Evolutionary conservation across 1,140 invertebrate genomes (phyloP).

Genomic region (Aricia agestis): DNA sequence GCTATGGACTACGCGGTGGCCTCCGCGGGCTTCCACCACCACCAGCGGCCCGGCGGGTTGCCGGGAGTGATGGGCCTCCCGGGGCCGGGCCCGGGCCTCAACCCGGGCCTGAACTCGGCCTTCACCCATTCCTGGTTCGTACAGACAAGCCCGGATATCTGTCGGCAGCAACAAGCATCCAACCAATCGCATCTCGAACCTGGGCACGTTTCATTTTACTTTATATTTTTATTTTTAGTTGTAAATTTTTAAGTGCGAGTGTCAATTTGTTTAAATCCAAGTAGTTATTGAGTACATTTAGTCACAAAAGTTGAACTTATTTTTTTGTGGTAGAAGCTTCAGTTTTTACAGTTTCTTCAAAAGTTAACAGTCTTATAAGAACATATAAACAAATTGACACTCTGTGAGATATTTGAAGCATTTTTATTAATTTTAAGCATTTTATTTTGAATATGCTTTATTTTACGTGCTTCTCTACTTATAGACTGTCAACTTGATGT

Average conservation of each 20-base stretch:
- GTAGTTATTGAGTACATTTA: not conserved
- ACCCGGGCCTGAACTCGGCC: constrained; percentile 76
- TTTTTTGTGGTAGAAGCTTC: not conserved
- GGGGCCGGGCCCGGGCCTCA: constrained; percentile 70
- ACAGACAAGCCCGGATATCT: constrained; percentile 88
- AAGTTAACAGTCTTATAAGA: too few species aligned
- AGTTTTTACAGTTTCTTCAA: not conserved
- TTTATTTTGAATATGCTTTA: constrained; percentile 5
- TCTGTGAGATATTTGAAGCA: not conserved
- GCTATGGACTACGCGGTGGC: constrained; percentile 91
- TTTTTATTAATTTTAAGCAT: constrained; percentile 13
- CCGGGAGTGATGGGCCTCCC: constrained; percentile 79
- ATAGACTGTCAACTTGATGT: constrained; percentile 30
- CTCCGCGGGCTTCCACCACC: constrained; percentile 83
- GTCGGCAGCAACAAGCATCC: constrained; percentile 85
- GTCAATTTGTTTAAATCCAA: constrained; percentile 19
- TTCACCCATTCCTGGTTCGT: constrained; percentile 95
- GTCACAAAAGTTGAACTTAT: not conserved
- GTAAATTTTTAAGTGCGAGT: constrained; percentile 32
- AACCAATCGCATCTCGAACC: constrained; percentile 89
- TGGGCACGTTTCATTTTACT: constrained; percentile 87
- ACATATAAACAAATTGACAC: not conserved
- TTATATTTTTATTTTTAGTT: constrained; percentile 76
- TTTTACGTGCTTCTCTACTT: constrained; percentile 15
- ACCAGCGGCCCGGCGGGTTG: constrained; percentile 81